These are phyloP conservation scores for Eulemur rubriventer DNA, from an alignment of 2,797 vertebrate genomes.

Conservation along the genomic window DNA sequence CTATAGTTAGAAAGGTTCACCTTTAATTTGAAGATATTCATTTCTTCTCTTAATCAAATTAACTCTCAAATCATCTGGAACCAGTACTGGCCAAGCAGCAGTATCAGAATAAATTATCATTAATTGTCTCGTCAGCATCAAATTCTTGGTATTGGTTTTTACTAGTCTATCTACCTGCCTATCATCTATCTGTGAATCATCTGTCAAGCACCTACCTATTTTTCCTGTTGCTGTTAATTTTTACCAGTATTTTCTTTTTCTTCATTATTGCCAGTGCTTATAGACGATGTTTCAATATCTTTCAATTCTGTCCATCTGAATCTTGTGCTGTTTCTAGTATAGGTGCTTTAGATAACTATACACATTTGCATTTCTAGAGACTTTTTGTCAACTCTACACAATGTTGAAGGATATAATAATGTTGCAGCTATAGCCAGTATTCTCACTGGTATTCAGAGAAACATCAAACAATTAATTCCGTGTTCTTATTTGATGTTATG, in stretches of 20 bases:
- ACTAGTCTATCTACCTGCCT: not conserved
- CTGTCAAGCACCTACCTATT: not conserved
- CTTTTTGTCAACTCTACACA: not conserved
- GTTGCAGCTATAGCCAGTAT: not conserved
- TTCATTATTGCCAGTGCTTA: not conserved
- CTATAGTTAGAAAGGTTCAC: not conserved
- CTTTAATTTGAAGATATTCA: slow-evolving; percentile 13
- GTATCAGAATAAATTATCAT: not conserved
- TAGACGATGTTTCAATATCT: not conserved
- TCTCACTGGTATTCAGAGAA: not conserved
- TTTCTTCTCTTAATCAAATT: slow-evolving; percentile 44
- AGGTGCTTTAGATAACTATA: not conserved
- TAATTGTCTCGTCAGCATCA: not conserved
- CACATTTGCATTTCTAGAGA: slow-evolving; percentile 18
- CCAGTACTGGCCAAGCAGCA: not conserved
- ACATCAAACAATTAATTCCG: not conserved
- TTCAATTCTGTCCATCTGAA: not conserved
- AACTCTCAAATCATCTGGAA: slow-evolving; percentile 24
- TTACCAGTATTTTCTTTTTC: not conserved
- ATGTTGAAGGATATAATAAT: not conserved
- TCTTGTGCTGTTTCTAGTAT: not conserved
- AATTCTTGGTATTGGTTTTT: not conserved
- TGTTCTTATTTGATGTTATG: not conserved
- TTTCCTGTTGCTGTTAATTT: not conserved
- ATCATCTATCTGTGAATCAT: not conserved